Percentiles rank a stretch among this genome's conserved stretches.
phyloP scores from a whole-genome alignment of 2,888 invertebrate species.

The Andrena chrysosceles region DNA sequence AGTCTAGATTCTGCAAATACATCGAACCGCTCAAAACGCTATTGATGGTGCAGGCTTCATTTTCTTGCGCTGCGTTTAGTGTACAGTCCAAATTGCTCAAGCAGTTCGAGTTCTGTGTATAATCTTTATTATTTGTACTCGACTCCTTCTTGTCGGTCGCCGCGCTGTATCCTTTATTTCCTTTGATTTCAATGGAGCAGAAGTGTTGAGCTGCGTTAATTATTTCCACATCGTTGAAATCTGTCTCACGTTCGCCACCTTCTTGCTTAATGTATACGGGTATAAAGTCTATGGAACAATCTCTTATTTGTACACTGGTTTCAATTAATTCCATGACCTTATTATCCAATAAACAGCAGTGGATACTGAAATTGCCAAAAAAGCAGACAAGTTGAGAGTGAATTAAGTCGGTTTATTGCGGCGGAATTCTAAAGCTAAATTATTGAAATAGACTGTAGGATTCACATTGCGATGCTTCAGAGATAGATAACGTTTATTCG shows the following conservation, averaged over 20 bases:
- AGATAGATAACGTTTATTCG: no score
- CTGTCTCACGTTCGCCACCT: constrained; percentile 55
- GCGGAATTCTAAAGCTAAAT: not conserved
- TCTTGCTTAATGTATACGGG: constrained; percentile 64
- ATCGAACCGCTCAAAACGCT: constrained; percentile 61
- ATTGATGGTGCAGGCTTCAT: constrained; percentile 50
- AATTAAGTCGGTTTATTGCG: not conserved
- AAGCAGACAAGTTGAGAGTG: not conserved
- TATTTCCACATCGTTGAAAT: constrained; percentile 69
- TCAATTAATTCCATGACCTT: constrained; percentile 78
- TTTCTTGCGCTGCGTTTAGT: constrained; percentile 60
- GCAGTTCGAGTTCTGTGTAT: constrained; percentile 24
- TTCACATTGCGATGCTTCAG: not conserved
- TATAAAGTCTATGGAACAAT: constrained; percentile 66
- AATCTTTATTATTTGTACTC: constrained; percentile 46
- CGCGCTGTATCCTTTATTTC: constrained; percentile 39
- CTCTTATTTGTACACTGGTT: constrained; percentile 70
- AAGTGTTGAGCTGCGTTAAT: constrained; percentile 70
- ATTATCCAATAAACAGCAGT: constrained; percentile 20
- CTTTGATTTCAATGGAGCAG: constrained; percentile 70
- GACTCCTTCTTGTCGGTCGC: constrained; percentile 39
- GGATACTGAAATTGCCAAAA: constrained; percentile 47
- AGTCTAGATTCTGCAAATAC: constrained; percentile 66
- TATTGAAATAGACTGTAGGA: not conserved
- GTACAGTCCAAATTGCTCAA: constrained; percentile 52